Conservation (phyloP, 2,797 vertebrate species). For the Chaunax sp. region DNA sequence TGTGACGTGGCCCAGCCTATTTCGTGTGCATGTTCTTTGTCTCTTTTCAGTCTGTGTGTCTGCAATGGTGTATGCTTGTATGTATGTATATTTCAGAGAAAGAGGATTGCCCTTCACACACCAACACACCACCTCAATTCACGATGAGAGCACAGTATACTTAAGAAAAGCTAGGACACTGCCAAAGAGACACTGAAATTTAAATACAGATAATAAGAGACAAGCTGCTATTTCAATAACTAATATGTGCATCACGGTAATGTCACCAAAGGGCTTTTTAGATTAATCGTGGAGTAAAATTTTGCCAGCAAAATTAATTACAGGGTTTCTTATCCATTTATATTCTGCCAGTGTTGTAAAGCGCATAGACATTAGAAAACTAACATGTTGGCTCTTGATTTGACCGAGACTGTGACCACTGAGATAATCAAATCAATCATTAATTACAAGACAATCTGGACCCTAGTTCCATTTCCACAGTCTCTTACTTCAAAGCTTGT, state of each 20-base stretch:
- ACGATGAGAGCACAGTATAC: constrained; percentile 54
- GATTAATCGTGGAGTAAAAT: constrained; percentile 14
- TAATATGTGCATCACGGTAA: constrained; percentile 27
- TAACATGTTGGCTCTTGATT: constrained; percentile 50
- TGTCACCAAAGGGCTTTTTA: constrained; percentile 38
- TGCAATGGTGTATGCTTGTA: constrained; percentile 25
- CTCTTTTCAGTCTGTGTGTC: constrained; percentile 32
- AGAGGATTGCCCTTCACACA: constrained; percentile 69
- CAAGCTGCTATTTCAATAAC: constrained; percentile 50
- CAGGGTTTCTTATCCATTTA: constrained; percentile 56
- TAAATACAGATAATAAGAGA: constrained; percentile 27
- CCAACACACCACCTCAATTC: constrained; percentile 71
- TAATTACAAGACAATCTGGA: constrained; percentile 70
- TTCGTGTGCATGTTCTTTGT: constrained; percentile 68
- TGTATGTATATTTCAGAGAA: constrained; percentile 44
- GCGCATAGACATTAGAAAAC: constrained; percentile 30
- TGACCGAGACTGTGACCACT: constrained; percentile 78
- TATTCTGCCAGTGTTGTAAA: constrained; percentile 31
- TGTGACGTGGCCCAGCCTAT: constrained; percentile 44
- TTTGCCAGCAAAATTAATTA: constrained; percentile 41
- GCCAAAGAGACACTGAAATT: constrained; percentile 75
- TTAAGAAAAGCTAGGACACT: constrained; percentile 71
- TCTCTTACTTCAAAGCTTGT: constrained; percentile 35
- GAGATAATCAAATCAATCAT: constrained; percentile 57
- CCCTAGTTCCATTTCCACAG: constrained; percentile 32